Evolutionary conservation across 2,888 invertebrate species (phyloP), one percentile per base, ranked within the genome.

Genomic region (Eupithecia insigniata): DNA sequence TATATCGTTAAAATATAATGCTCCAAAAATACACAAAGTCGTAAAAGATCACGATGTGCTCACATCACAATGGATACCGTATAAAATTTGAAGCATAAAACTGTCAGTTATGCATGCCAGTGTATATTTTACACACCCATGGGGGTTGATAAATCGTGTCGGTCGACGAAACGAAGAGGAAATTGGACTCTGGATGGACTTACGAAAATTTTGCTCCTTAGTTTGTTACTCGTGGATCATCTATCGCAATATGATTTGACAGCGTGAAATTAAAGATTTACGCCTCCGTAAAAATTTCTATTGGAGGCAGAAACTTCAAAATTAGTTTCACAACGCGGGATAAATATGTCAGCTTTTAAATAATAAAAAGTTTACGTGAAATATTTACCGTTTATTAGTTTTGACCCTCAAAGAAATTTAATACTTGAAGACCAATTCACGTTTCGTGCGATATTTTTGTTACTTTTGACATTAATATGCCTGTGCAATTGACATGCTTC

Each of bases 231-330:
- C 75, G 72, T 70, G 80, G 79, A 82, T 84, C 82, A 77, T 82
- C 79, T 77, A 77, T 78, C 76, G 78, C 80, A 80, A 83, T 83
- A 81, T 76, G 81, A 83, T 82, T 82, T 81, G 87, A 87, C 87
- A 83, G 84, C 87, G 86, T 89, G 85, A 89, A 89, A 88, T 89
- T 87, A 83, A 83, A 84, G 78, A 81, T 79, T 75, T 75, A 73
- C 67, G 69, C 36, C 39, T 66, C 73, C 46, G 12, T 71, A 73
- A 78, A 75, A 80, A 73, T 76, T 69, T 66, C 73, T 72, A 70
- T 74, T 46, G 22, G 58, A 46, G 66, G 51, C 69, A 75, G 74
- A 80, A 80, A 81, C 79, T 81, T 78, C 76, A 67, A 76, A 76
- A 78, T 80, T 76, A 65, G 71, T 67, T 80, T 75, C 61, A 43